Conservation (phyloP, 2,888 invertebrate species). For the Mantis religiosa region DNA sequence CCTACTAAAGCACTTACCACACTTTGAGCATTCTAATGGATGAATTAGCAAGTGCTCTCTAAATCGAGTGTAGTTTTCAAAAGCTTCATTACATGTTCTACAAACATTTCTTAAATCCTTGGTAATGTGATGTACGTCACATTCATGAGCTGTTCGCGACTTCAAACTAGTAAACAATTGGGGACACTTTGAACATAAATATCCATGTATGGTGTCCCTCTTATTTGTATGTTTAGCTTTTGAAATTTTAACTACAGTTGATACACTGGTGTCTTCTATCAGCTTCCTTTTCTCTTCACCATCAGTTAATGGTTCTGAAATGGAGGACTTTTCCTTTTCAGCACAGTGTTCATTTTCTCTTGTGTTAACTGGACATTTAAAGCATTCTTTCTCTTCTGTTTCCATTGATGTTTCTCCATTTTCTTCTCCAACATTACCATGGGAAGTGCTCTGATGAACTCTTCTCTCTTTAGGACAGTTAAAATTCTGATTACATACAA, state of each 20-base stretch:
- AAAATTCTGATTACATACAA: slow-evolving; percentile 55
- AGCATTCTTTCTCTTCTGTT: not conserved
- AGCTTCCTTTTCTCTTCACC: not conserved
- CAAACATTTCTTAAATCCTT: slow-evolving; percentile 47
- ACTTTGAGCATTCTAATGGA: slow-evolving; percentile 76
- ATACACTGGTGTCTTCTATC: not conserved
- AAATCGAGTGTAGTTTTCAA: slow-evolving; percentile 63
- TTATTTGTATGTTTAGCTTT: not conserved
- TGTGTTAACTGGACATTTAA: not conserved
- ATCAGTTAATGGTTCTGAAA: not conserved
- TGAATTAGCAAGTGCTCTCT: slow-evolving; percentile 68
- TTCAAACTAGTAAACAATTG: slow-evolving; percentile 42
- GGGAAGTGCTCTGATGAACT: slow-evolving; percentile 55
- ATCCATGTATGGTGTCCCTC: not conserved
- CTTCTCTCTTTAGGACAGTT: slow-evolving; percentile 60
- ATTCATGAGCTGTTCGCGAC: slow-evolving; percentile 39
- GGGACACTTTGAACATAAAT: slow-evolving; percentile 36
- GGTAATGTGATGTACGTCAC: slow-evolving; percentile 37
- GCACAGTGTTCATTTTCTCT: not conserved
- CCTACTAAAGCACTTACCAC: slow-evolving; percentile 73
- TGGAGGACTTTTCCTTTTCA: not conserved
- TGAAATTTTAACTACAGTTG: not conserved
- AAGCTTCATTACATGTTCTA: slow-evolving; percentile 62
- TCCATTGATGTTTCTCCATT: not conserved
- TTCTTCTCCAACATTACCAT: slow-evolving; percentile 47